phyloP scores from a whole-genome alignment of 2,888 invertebrate genomes.

The Neria commutata region DNA sequence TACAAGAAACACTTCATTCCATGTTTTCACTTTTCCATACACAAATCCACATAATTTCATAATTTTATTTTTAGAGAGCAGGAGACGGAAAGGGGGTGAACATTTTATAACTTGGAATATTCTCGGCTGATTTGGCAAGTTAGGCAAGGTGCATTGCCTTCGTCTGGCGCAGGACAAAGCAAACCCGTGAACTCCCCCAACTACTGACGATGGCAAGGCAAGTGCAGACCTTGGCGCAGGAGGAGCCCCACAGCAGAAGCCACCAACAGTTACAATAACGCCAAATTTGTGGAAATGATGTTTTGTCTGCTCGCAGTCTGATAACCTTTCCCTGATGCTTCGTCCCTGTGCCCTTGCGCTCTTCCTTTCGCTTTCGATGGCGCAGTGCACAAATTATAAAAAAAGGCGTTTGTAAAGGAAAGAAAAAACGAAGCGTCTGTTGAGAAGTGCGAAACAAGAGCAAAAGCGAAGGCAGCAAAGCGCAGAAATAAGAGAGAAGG shows the following conservation, averaged over 20 bases:
- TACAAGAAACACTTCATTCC: no score
- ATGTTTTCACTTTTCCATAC: no score
- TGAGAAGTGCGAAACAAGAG: no score
- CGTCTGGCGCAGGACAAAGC: constrained; percentile 1
- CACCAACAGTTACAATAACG: background rate
- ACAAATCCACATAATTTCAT: no score
- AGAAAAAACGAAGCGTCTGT: background rate
- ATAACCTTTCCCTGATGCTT: constrained; percentile 56
- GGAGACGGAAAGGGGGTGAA: no score
- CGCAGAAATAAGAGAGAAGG: constrained; percentile 4
- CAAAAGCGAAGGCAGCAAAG: background rate
- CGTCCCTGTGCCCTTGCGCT: no score
- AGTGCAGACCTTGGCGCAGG: constrained; percentile 19
- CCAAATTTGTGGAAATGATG: constrained; percentile 37
- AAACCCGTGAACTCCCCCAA: constrained; percentile 8
- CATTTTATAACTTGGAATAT: no score
- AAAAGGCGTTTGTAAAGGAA: constrained; percentile 17
- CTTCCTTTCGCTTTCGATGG: no score
- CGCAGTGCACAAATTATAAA: constrained; percentile 22
- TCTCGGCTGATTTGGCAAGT: no score
- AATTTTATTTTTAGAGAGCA: no score
- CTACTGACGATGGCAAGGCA: background rate
- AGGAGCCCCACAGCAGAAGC: constrained; percentile 4
- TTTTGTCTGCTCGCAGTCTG: constrained; percentile 44
- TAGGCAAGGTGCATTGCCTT: constrained; percentile 7